Conservation (phyloP, 1,140 invertebrate species). For the Aphaenogaster floridana region DNA sequence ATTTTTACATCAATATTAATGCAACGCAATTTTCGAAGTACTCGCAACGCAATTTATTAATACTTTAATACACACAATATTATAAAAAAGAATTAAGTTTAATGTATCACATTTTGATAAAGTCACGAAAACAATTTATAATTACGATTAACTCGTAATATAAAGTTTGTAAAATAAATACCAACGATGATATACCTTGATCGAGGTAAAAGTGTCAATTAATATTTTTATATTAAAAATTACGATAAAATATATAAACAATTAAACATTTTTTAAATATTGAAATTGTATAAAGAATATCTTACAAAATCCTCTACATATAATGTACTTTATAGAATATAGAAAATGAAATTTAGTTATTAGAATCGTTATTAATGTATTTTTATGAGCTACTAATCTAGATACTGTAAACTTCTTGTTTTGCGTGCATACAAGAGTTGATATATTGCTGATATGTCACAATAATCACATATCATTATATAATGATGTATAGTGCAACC, state of each 20-base stretch:
- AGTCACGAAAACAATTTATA: neutral
- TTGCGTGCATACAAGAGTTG: neutral
- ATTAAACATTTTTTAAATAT: neutral
- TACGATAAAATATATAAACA: neutral
- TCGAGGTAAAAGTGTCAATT: neutral
- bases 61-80: neutral
- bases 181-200: neutral
- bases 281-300: neutral
- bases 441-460: neutral
- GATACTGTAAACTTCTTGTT: neutral
- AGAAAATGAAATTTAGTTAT: neutral
- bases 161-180: neutral
- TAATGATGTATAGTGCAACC: neutral
- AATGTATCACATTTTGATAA: neutral
- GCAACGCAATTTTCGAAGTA: neutral
- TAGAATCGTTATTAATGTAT: neutral
- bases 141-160: neutral
- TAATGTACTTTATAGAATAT: neutral
- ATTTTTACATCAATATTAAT: neutral
- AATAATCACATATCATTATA: neutral
- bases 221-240: neutral
- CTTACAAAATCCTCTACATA: neutral
- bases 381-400: neutral
- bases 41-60: neutral
- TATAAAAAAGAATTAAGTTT: neutral